Conservation (phyloP, 2,888 invertebrate species). For the Drosophila vallismaia region DNA sequence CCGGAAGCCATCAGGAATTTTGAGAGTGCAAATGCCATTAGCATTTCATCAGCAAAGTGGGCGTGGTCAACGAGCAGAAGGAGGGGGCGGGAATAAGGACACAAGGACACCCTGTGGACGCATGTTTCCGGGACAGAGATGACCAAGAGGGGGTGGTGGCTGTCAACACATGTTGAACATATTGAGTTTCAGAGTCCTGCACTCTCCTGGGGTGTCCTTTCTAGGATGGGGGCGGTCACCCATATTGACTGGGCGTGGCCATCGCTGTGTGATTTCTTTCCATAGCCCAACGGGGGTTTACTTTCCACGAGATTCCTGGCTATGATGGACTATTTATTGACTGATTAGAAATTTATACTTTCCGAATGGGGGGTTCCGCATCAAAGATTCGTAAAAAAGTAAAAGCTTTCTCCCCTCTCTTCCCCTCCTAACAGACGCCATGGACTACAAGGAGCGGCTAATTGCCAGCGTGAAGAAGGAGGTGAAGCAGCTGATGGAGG, state of each 20-base stretch:
- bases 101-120: background rate
- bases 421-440: slow-evolving; percentile 66
- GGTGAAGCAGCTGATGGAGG: slow-evolving; percentile 98
- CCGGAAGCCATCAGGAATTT: slow-evolving; percentile 70
- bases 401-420: too few species aligned
- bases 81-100: too few species aligned
- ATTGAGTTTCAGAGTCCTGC: slow-evolving; percentile 62
- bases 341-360: too few species aligned
- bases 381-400: too few species aligned
- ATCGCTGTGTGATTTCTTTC: slow-evolving; percentile 65
- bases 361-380: too few species aligned
- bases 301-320: slow-evolving; percentile 57
- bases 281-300: slow-evolving; percentile 58
- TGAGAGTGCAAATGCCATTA: slow-evolving; percentile 76
- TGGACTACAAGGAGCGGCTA: slow-evolving; percentile 90
- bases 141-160: background rate
- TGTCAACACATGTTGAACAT: slow-evolving; percentile 64
- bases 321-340: background rate
- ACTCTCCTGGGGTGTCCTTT: background rate
- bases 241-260: background rate
- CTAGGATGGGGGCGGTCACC: background rate
- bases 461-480: slow-evolving; percentile 94
- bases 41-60: slow-evolving; percentile 35
- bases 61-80: background rate
- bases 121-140: slow-evolving; percentile 31